phyloP scores from a whole-genome alignment of 1,140 invertebrate species.

The Luehdorfia chinensis region DNA sequence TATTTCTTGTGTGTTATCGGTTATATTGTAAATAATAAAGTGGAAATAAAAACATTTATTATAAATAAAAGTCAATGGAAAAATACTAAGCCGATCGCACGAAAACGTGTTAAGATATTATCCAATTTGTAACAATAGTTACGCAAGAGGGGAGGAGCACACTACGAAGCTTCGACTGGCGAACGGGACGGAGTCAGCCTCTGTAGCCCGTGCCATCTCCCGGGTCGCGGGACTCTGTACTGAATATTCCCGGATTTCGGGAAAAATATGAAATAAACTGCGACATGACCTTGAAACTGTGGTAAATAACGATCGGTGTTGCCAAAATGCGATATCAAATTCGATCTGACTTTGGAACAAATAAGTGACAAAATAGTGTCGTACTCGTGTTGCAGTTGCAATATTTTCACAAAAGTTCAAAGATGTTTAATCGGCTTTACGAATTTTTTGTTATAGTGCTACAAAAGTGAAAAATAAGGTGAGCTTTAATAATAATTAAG shows the following conservation, averaged over 20 bases:
- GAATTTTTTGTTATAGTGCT: too few species aligned
- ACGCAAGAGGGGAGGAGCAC: slow-evolving; percentile 65
- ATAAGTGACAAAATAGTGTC: too few species aligned
- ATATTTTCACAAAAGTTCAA: too few species aligned
- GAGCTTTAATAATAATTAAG: too few species aligned
- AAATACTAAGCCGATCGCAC: slow-evolving; percentile 4
- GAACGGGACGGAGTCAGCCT: slow-evolving; percentile 50
- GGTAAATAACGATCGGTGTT: neutral
- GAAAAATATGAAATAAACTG: neutral
- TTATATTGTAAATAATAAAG: neutral
- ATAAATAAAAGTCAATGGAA: slow-evolving; percentile 5
- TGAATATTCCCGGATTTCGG: slow-evolving; percentile 21
- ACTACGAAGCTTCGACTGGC: slow-evolving; percentile 55
- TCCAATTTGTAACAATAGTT: slow-evolving; percentile 62
- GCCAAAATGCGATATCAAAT: neutral
- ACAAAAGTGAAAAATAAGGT: too few species aligned
- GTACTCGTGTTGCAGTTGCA: too few species aligned
- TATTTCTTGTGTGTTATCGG: neutral
- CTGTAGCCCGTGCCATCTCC: slow-evolving; percentile 49
- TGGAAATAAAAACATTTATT: too few species aligned
- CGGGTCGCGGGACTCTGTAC: slow-evolving; percentile 32
- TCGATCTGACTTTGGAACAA: too few species aligned
- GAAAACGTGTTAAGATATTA: slow-evolving; percentile 26
- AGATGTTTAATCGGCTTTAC: too few species aligned
- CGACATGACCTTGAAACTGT: slow-evolving; percentile 12